Evolutionary conservation across 2,888 invertebrate genomes (phyloP), one percentile per base, ranked within the genome.

Genomic region (Apomyelois bistriatella): DNA sequence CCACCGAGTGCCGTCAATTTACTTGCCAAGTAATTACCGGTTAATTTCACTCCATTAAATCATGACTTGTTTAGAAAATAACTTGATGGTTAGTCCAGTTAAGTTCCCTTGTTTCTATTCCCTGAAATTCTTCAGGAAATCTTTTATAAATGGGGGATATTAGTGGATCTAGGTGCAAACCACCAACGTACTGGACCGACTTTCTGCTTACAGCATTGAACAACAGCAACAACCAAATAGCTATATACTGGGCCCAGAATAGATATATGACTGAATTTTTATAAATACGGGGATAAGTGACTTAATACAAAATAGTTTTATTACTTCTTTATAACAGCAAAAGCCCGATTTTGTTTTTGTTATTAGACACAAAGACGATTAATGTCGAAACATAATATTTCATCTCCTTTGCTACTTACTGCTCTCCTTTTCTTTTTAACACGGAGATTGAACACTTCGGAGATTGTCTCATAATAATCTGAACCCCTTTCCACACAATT

Each of bases 1-100:
- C 40, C 15, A 48, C 47, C 28, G 16, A 52, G 17, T 53, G 42
- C 42, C 35, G 42, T 42, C 51, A 51, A 51, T 51, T 41, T 41
- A 16, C 53, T 53, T 53, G 37, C 35, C 13, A 48, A 50, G 42
- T 53, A 46, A 53, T 47, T 53, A 53, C 47, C 17, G 51, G 51
- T 41, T 17, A 42, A 16, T 51, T 28, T 28, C 10, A 51, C 35
- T 51, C 12, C 9, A 28, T 10, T 32, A 41, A 17, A 40, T 9
- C 32, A 42, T 9, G 9, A 9, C 30, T 38, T 15, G 32, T 41
- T 32, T 13, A 1, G n/a, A 6, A 50, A 41, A n/a, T 40, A 10
- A 13, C 38, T 32, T 32, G 15, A 13, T 36, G 17, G 8, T 43
- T 43, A 28, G 17, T 37, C 22, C 37, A 8, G 16, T 37, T 17